Base-by-base conservation (phyloP, 2,888 invertebrate genomes). In the Blastobasis adustella region DNA sequence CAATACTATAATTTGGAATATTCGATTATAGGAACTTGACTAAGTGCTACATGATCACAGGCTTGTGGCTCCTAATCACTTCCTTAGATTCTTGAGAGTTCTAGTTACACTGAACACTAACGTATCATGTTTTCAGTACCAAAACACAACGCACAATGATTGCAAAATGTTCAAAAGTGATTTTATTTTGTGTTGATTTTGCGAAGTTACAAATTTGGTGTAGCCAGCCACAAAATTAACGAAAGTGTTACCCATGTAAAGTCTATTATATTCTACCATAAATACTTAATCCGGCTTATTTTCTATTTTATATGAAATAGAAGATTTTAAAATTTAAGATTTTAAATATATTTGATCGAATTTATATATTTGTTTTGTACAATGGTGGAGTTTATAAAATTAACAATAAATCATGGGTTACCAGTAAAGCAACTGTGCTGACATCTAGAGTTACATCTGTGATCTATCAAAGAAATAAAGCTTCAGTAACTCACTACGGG, bases 161-260 rank as follows among this genome's bases (percentile, higher is more conserved):
- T 73, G 80, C 80, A 82, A 86, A 82, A 83, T 80, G 82, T 82
- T 73, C 72, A 82, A 79, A 79, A 86, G 85, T 88, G 82, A 82
- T 83, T 83, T 83, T 84, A 84, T 82, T 83, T 82, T 82, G 79
- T 79, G 77, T 79, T 81, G 79, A 79, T 80, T 80, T 79, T 72
- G 69, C 70, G 65, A 71, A 71, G 67, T 63, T 63, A 52, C 42
- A 44, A 43, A 45, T 52, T 52, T 8, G 63, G 63, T 71, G 79
- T 78, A 77, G 69, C 76, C 67, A 63, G 54, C 36, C 10, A 39
- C 5, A 23, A 53, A 53, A 52, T 6, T 52, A 9, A 37, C 39
- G 23, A 49, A 44, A 39, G 6, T 47, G 38, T 36, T 45, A 37
- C 23, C 23, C 23, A 23, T 23, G 5, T 9, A 45, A 46, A 37